Percentiles rank a stretch among this genome's conserved stretches.
Conservation (phyloP, 2,888 invertebrate species). For the Orthosia gracilis region DNA sequence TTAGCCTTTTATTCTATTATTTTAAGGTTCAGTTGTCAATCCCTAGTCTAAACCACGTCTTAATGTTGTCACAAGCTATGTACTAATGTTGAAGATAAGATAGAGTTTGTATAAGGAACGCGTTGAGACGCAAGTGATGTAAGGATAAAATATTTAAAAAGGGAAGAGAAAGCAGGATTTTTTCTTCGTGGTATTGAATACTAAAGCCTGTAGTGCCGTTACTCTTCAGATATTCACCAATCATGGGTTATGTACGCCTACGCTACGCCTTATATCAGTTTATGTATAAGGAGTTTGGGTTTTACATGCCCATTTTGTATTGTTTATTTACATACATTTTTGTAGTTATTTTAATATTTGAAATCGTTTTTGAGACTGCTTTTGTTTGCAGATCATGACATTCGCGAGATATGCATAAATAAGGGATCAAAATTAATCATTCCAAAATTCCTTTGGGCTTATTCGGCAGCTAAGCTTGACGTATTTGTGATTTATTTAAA, state of each 20-base stretch:
- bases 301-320: slow-evolving; percentile 9
- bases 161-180: slow-evolving; percentile 36
- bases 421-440: slow-evolving; percentile 71
- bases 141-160: slow-evolving; percentile 50
- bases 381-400: slow-evolving; percentile 28
- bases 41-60: slow-evolving; percentile 65
- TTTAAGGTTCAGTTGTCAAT: slow-evolving; percentile 60
- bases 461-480: slow-evolving; percentile 59
- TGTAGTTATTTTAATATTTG: slow-evolving; percentile 9
- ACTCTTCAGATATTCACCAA: slow-evolving; percentile 38
- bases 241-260: slow-evolving; percentile 30
- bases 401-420: slow-evolving; percentile 26
- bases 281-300: slow-evolving; percentile 16
- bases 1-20: slow-evolving; percentile 60
- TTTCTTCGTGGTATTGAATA: slow-evolving; percentile 60
- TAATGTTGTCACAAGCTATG: slow-evolving; percentile 59
- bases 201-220: slow-evolving; percentile 45
- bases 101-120: slow-evolving; percentile 42
- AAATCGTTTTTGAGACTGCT: slow-evolving; percentile 15
- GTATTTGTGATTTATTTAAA: slow-evolving; percentile 44
- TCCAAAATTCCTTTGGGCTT: slow-evolving; percentile 58
- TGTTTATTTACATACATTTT: slow-evolving; percentile 21
- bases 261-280: slow-evolving; percentile 23
- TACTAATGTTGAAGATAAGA: slow-evolving; percentile 57
- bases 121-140: slow-evolving; percentile 57